Percentiles rank a stretch among this genome's conserved stretches.
Conservation (phyloP, 1,140 invertebrate genomes). For the Ylistrum balloti region DNA sequence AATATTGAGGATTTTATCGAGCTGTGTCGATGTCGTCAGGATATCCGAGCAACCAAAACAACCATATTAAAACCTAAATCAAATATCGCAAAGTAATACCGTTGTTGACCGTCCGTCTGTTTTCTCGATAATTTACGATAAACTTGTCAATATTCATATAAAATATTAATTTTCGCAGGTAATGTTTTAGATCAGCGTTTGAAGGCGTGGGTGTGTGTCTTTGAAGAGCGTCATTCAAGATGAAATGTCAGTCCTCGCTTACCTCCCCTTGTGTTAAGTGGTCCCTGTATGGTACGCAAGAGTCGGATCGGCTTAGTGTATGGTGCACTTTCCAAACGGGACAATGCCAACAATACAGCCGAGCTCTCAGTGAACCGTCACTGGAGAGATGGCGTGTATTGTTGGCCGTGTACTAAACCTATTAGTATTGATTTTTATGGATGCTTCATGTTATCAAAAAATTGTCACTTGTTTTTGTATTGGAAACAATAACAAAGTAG, state of each 20-base stretch:
- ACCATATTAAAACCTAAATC: too few species aligned
- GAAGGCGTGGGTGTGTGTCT: neutral
- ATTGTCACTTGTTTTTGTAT: conserved; percentile 28
- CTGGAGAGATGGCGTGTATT: neutral
- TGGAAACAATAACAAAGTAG: conserved; percentile 21
- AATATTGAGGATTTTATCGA: too few species aligned
- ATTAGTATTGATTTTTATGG: conserved; percentile 36
- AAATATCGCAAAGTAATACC: neutral
- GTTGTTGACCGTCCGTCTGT: neutral
- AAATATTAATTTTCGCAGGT: neutral
- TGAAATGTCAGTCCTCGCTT: neutral
- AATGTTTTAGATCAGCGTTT: neutral
- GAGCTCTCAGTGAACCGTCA: neutral
- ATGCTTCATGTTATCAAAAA: conserved; percentile 12
- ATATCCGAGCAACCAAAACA: too few species aligned
- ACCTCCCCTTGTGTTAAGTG: neutral
- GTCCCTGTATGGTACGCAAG: neutral
- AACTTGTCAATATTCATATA: neutral
- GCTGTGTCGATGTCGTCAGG: too few species aligned
- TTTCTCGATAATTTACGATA: neutral
- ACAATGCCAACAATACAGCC: neutral
- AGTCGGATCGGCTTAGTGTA: neutral
- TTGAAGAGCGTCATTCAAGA: neutral
- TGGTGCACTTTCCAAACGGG: neutral
- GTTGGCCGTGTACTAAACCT: neutral